phyloP scores from a whole-genome alignment of 1,140 invertebrate species.

The Holcopasites calliopsidis region DNA sequence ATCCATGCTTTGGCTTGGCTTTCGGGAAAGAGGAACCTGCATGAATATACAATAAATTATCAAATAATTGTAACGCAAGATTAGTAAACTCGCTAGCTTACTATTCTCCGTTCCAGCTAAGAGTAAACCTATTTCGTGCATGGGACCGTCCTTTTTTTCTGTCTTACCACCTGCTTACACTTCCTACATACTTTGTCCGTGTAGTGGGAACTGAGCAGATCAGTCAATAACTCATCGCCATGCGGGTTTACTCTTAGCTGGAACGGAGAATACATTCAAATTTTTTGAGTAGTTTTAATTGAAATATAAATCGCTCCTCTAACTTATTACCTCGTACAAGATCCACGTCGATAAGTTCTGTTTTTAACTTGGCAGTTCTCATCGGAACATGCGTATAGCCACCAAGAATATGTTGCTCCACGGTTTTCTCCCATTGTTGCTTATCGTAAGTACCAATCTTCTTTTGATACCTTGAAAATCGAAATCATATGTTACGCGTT shows the following conservation, averaged over 20 bases:
- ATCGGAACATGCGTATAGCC: conserved; percentile 92
- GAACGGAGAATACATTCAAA: no score
- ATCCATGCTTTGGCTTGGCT: conserved; percentile 93
- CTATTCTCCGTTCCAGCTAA: no score
- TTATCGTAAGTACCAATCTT: conserved; percentile 98
- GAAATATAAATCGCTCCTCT: no score
- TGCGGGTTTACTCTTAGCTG: no score
- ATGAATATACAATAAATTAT: conserved; percentile 44
- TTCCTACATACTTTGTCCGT: no score
- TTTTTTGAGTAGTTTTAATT: no score
- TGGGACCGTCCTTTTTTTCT: no score
- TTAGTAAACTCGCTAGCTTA: neutral
- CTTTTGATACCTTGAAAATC: conserved; percentile 89
- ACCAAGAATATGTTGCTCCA: conserved; percentile 93
- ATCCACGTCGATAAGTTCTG: conserved; percentile 97
- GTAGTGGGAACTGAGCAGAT: no score
- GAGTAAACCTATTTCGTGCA: no score
- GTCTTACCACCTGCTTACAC: no score
- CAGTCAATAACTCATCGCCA: no score
- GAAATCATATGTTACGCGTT: neutral
- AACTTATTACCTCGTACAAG: conserved; percentile 88
- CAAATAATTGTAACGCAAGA: conserved; percentile 35
- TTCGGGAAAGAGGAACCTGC: conserved; percentile 95
- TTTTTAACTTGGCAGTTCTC: conserved; percentile 92
- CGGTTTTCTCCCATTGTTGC: conserved; percentile 96